phyloP scores from a whole-genome alignment of 2,113 vertebrate genomes.

The Brachirus orientalis region DNA sequence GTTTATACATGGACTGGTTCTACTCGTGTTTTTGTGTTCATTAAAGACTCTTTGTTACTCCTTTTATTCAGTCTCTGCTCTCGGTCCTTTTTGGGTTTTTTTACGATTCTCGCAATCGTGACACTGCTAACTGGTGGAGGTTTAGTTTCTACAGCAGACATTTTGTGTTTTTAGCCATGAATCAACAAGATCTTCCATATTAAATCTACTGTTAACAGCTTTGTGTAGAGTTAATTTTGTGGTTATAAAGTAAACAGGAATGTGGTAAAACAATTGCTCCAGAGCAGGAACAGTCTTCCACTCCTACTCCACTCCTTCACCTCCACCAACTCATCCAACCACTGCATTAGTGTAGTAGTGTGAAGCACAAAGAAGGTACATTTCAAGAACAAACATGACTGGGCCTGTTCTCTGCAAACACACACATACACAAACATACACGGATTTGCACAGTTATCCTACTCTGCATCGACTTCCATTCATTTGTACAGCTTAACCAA shows the following conservation, averaged over 20 bases:
- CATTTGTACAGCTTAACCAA: too few relatives aligned
- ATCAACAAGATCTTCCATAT: background rate
- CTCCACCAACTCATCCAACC: background rate
- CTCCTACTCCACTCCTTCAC: background rate
- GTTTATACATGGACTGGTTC: too few relatives aligned
- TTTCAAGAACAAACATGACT: slow-evolving; percentile 15
- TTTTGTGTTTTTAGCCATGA: background rate
- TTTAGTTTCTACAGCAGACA: too few relatives aligned
- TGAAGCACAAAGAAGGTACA: slow-evolving; percentile 25
- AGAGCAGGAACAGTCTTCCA: background rate
- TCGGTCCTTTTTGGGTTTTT: too few relatives aligned
- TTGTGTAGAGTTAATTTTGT: background rate
- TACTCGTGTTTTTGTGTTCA: too few relatives aligned
- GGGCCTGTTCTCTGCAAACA: slow-evolving; percentile 9
- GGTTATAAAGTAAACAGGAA: background rate
- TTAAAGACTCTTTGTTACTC: too few relatives aligned
- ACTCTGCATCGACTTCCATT: too few relatives aligned
- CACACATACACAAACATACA: background rate
- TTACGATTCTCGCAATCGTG: too few relatives aligned
- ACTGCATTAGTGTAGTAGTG: background rate
- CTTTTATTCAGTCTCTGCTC: too few relatives aligned
- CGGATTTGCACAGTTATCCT: too few relatives aligned
- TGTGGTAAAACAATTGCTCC: slow-evolving; percentile 11
- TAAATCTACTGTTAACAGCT: background rate
- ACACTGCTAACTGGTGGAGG: too few relatives aligned